Evolutionary conservation across 2,888 invertebrate genomes (phyloP).

Genomic region (Eilema depressum): DNA sequence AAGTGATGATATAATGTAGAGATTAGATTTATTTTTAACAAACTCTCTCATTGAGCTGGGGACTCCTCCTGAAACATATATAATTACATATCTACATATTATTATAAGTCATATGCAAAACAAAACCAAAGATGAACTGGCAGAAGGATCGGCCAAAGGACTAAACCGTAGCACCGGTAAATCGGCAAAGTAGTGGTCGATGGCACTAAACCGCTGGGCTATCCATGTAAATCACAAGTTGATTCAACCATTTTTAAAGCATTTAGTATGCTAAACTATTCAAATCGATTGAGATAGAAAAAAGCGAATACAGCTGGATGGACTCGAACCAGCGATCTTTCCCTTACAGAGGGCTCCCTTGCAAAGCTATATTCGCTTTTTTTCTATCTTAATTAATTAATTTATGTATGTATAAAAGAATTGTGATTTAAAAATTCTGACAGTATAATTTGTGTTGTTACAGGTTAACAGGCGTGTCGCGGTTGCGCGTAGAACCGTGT

Average conservation of each 20-base stretch:
- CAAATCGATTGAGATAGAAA: no score
- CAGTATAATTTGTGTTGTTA: conserved; percentile 54
- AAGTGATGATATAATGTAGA: neutral
- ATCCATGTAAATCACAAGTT: no score
- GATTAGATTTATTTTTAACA: neutral
- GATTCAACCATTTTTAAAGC: no score
- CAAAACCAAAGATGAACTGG: no score
- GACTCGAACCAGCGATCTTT: no score
- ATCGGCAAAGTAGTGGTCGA: neutral
- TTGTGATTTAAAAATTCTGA: neutral
- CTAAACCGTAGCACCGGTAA: neutral
- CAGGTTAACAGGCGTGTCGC: conserved; percentile 66
- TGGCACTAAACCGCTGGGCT: neutral
- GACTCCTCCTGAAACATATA: neutral
- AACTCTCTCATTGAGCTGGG: neutral
- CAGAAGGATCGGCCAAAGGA: neutral
- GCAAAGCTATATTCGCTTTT: no score
- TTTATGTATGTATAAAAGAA: neutral
- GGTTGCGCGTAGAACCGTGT: conserved; percentile 55
- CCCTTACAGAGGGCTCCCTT: no score
- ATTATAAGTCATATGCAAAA: neutral
- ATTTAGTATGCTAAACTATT: no score
- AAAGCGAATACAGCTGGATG: no score
- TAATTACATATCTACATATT: no score
- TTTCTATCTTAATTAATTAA: no score